Evolutionary conservation across 2,797 vertebrate species (phyloP).

Genomic region (Scarus forsteni): DNA sequence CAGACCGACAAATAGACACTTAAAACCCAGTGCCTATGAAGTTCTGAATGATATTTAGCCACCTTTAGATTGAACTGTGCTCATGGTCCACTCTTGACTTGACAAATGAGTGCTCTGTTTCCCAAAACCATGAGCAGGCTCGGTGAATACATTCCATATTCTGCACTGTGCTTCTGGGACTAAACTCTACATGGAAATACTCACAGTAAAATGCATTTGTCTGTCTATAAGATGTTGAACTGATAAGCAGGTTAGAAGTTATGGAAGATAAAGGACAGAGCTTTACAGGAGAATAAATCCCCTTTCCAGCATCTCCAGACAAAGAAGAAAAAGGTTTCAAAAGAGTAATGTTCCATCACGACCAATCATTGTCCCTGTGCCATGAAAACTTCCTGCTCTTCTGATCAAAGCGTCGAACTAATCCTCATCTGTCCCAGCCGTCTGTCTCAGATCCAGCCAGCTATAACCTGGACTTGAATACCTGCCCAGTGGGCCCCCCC

Average conservation of each 20-base stretch:
- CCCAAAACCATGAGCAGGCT: too few species aligned
- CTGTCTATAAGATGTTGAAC: constrained; percentile 29
- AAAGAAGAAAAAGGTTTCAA: constrained; percentile 73
- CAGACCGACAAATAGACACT: too few species aligned
- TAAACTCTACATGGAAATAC: background rate
- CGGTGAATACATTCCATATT: too few species aligned
- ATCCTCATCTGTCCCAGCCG: constrained; percentile 78
- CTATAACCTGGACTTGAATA: constrained; percentile 89
- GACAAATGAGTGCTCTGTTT: too few species aligned
- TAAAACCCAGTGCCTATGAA: too few species aligned
- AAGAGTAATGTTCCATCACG: constrained; percentile 86
- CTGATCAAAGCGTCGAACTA: constrained; percentile 89
- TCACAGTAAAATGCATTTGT: background rate
- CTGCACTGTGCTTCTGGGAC: too few species aligned
- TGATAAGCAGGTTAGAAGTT: constrained; percentile 31
- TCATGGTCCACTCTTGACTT: too few species aligned
- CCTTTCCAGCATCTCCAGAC: constrained; percentile 42
- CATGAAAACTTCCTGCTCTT: constrained; percentile 83
- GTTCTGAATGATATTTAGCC: too few species aligned
- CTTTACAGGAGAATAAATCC: constrained; percentile 49
- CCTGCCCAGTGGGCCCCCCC: constrained; percentile 67
- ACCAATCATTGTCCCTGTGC: constrained; percentile 86
- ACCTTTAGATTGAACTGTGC: too few species aligned
- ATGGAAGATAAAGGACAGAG: constrained; percentile 39
- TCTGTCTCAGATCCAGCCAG: constrained; percentile 77